Evolutionary conservation across 2,888 invertebrate species (phyloP).

Genomic region (Eurytoma californica): DNA sequence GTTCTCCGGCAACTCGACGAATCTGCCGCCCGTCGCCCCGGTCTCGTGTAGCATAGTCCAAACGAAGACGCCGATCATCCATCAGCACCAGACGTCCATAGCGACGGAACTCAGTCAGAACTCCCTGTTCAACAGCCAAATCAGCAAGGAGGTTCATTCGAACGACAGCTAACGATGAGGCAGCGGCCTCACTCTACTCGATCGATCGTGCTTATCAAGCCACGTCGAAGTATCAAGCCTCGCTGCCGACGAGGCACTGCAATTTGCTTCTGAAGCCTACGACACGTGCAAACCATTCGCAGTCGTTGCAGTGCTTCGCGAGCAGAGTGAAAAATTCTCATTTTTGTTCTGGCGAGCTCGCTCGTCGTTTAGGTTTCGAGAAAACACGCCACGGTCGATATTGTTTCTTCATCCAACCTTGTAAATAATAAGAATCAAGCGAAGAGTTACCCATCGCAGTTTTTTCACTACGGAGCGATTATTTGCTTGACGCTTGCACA

Average conservation of each 20-base stretch:
- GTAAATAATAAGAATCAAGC: constrained; percentile 47
- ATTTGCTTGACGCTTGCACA: constrained; percentile 15
- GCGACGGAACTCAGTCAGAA: constrained; percentile 65
- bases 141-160: constrained; percentile 65
- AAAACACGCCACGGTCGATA: constrained; percentile 22
- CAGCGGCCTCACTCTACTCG: constrained; percentile 34
- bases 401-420: constrained; percentile 39
- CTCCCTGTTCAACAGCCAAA: constrained; percentile 64
- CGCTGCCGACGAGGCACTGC: background rate
- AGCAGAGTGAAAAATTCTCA: no score
- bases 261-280: background rate
- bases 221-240: background rate
- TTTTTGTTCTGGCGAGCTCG: no score
- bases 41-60: constrained; percentile 71
- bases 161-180: constrained; percentile 72
- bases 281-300: background rate
- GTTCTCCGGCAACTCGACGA: constrained; percentile 66
- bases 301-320: constrained; percentile 15
- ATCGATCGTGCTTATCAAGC: constrained; percentile 5
- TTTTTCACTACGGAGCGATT: constrained; percentile 12
- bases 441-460: constrained; percentile 52
- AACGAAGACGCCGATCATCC: constrained; percentile 69
- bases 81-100: constrained; percentile 66
- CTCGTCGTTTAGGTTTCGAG: constrained; percentile 6
- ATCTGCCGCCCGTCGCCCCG: constrained; percentile 72